Evolutionary conservation across 2,797 vertebrate species (phyloP).

Genomic region (Avahi laniger): DNA sequence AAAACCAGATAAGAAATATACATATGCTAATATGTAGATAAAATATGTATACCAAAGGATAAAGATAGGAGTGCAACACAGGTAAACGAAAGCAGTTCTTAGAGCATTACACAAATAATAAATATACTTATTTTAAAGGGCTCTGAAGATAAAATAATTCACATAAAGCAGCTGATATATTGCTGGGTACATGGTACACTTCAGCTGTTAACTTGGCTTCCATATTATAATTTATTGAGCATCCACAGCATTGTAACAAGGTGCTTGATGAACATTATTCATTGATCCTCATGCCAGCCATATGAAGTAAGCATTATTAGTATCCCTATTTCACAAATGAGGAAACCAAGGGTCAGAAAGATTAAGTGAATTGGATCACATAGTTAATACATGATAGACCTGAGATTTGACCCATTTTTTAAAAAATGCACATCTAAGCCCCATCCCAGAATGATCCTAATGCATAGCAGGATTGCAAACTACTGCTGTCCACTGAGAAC

Average conservation of each 20-base stretch:
- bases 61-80: not conserved
- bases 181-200: not conserved
- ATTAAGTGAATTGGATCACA: slow-evolving; percentile 4
- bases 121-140: not conserved
- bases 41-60: not conserved
- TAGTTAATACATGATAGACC: not conserved
- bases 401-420: not conserved
- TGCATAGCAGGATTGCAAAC: not conserved
- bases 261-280: not conserved
- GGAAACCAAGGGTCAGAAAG: not conserved
- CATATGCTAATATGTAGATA: not conserved
- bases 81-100: not conserved
- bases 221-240: not conserved
- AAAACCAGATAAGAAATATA: slow-evolving; percentile 29
- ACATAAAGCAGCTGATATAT: not conserved
- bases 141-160: slow-evolving; percentile 34
- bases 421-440: not conserved
- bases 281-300: not conserved
- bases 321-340: slow-evolving; percentile 23
- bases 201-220: not conserved
- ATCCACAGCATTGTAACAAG: not conserved
- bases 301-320: not conserved
- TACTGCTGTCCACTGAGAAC: not conserved
- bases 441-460: not conserved
- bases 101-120: not conserved